Percentiles rank a stretch among this genome's conserved stretches.
Conservation (phyloP, 2,113 vertebrate species). For the Cheilinus undulatus region DNA sequence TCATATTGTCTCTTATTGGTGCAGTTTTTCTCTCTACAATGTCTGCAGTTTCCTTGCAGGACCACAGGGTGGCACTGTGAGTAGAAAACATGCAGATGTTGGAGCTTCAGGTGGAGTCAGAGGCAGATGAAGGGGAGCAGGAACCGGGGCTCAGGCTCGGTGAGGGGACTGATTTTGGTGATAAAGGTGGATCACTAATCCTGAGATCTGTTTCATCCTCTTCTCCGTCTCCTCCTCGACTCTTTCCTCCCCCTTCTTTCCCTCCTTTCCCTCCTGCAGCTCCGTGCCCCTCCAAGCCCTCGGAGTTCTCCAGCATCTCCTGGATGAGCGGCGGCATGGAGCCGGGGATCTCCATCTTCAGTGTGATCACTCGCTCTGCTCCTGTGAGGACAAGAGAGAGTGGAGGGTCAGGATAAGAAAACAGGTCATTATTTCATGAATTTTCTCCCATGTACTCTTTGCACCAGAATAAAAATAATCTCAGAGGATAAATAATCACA, state of each 20-base stretch:
- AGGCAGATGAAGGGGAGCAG: slow-evolving; percentile 86
- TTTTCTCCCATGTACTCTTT: no score
- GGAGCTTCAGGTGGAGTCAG: slow-evolving; percentile 49
- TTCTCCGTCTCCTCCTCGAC: slow-evolving; percentile 11
- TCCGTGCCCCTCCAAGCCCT: slow-evolving; percentile 76
- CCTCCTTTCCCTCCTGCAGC: slow-evolving; percentile 55
- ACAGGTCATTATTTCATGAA: not conserved
- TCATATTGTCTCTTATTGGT: not conserved
- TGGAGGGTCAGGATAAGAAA: not conserved
- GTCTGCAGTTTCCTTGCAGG: not conserved
- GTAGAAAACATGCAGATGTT: not conserved
- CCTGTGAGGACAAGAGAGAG: slow-evolving; percentile 63
- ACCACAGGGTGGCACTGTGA: not conserved
- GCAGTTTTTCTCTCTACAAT: not conserved
- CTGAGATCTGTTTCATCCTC: slow-evolving; percentile 32
- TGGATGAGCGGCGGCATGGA: slow-evolving; percentile 85
- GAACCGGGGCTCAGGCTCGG: slow-evolving; percentile 86
- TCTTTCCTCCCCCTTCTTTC: not conserved
- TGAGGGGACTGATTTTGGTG: slow-evolving; percentile 78
- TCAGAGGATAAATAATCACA: no score
- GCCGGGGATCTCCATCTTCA: slow-evolving; percentile 85
- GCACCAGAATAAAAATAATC: no score
- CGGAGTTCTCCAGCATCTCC: slow-evolving; percentile 85
- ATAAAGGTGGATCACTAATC: slow-evolving; percentile 85
- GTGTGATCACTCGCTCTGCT: slow-evolving; percentile 82